Evolutionary conservation across 2,888 invertebrate genomes (phyloP).

Genomic region (Sinotaia quadrata): DNA sequence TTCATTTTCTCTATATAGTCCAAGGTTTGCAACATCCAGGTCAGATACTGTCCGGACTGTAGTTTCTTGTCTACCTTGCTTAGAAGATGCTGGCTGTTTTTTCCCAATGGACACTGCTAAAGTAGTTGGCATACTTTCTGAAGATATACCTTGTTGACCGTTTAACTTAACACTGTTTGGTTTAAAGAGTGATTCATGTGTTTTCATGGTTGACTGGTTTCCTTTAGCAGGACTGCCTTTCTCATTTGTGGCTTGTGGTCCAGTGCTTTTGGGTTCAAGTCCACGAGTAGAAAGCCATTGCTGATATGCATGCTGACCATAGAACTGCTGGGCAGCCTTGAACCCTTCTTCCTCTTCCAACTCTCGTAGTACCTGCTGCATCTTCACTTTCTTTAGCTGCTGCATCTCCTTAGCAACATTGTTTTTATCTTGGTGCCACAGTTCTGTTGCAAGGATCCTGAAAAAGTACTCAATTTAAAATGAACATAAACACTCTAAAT

Average conservation of each 20-base stretch:
- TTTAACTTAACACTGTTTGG: constrained; percentile 46
- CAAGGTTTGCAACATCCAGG: constrained; percentile 17
- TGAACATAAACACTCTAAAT: too few species aligned
- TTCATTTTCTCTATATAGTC: background rate
- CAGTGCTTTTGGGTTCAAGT: constrained; percentile 26
- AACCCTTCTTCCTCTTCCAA: constrained; percentile 64
- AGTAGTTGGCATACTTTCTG: constrained; percentile 18
- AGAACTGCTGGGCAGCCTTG: constrained; percentile 61
- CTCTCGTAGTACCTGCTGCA: constrained; percentile 67
- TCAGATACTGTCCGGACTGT: background rate
- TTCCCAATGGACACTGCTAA: constrained; percentile 26
- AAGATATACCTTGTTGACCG: constrained; percentile 5
- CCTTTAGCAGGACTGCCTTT: background rate
- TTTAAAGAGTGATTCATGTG: constrained; percentile 29
- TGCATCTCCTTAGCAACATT: constrained; percentile 66
- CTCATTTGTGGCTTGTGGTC: background rate
- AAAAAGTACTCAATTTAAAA: too few species aligned
- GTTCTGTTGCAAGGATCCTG: constrained; percentile 69
- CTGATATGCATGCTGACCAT: constrained; percentile 65
- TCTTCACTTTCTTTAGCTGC: constrained; percentile 64
- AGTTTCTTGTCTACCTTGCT: constrained; percentile 19
- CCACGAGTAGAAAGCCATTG: constrained; percentile 53
- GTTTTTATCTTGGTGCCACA: constrained; percentile 71
- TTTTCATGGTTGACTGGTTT: constrained; percentile 6
- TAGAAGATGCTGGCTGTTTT: constrained; percentile 9